These are phyloP conservation scores for Crotalus tigris DNA, from an alignment of 2,113 vertebrate genomes.

Conservation along the genomic window DNA sequence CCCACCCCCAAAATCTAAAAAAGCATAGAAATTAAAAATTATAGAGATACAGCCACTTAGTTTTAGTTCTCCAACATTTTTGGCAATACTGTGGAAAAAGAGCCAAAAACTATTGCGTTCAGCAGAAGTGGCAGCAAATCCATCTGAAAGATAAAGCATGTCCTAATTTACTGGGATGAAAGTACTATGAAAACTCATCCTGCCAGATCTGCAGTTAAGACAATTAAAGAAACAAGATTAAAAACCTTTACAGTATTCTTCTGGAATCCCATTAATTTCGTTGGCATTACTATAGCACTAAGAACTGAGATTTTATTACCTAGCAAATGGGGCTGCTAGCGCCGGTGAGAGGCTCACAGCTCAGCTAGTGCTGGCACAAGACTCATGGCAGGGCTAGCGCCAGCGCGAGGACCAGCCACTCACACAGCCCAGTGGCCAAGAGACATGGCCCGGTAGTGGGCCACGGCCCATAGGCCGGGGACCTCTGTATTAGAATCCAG, in stretches of 20 bases:
- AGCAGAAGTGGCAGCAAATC: neutral
- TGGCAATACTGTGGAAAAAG: neutral
- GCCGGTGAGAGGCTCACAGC: too few relatives aligned
- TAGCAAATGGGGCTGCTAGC: too few relatives aligned
- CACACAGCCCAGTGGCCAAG: too few relatives aligned
- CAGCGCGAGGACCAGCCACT: too few relatives aligned
- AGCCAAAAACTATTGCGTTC: neutral
- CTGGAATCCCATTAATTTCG: neutral
- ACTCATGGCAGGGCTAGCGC: too few relatives aligned
- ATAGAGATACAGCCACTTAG: neutral
- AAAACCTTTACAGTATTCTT: neutral
- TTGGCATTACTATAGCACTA: neutral
- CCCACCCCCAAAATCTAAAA: neutral
- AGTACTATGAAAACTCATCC: neutral
- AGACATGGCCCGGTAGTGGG: too few relatives aligned
- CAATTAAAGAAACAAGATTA: neutral
- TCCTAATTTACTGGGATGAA: neutral
- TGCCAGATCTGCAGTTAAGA: neutral
- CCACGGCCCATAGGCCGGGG: too few relatives aligned
- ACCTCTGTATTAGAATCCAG: neutral
- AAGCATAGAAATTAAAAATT: neutral
- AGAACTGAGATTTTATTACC: neutral
- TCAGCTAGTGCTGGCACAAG: too few relatives aligned
- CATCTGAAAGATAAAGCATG: neutral
- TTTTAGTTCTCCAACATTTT: neutral